Percentiles rank a stretch among this genome's conserved stretches.
These are phyloP conservation scores for Aurelia sp. DNA, from an alignment of 30 jellyfish, hydroid and myxozoan genomes.

Conservation along the genomic window DNA sequence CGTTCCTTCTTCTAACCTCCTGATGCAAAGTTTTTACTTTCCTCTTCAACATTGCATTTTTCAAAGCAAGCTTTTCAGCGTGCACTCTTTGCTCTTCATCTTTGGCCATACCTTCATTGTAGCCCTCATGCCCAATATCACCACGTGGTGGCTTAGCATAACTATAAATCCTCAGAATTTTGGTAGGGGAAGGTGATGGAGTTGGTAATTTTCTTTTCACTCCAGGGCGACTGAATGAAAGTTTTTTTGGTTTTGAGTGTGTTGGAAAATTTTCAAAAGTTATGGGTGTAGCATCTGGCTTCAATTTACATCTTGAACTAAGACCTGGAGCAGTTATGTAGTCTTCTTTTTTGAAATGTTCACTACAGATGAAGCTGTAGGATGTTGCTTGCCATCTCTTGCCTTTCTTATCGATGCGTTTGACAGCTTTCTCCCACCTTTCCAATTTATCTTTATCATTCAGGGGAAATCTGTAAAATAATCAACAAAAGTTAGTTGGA, in stretches of 20 bases:
- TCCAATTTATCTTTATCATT: slow-evolving; percentile 15
- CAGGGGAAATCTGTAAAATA: slow-evolving; percentile 36
- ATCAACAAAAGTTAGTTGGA: not conserved
- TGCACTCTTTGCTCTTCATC: too few species aligned
- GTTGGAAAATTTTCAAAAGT: slow-evolving; percentile 20
- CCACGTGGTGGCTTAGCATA: slow-evolving; percentile 26
- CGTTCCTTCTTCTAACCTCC: slow-evolving; percentile 29
- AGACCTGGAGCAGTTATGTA: slow-evolving; percentile 32
- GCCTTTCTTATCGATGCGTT: slow-evolving; percentile 27
- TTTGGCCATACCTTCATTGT: too few species aligned
- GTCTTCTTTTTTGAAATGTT: slow-evolving; percentile 26
- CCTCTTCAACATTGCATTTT: too few species aligned
- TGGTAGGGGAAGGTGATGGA: slow-evolving; percentile 6
- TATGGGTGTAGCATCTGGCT: slow-evolving; percentile 34
- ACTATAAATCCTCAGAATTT: slow-evolving; percentile 26
- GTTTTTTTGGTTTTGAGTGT: slow-evolving; percentile 9
- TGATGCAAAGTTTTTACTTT: not conserved
- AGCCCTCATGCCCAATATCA: too few species aligned
- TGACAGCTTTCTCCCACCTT: slow-evolving; percentile 46
- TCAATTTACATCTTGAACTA: slow-evolving; percentile 16
- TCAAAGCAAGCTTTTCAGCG: too few species aligned
- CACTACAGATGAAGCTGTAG: slow-evolving; percentile 40
- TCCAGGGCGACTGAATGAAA: slow-evolving; percentile 1
- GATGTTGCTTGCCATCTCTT: slow-evolving; percentile 30
- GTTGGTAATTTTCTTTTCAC: slow-evolving; percentile 17